Base-by-base conservation (phyloP, 2,888 invertebrate genomes). In the Aporophyla lueneburgensis region DNA sequence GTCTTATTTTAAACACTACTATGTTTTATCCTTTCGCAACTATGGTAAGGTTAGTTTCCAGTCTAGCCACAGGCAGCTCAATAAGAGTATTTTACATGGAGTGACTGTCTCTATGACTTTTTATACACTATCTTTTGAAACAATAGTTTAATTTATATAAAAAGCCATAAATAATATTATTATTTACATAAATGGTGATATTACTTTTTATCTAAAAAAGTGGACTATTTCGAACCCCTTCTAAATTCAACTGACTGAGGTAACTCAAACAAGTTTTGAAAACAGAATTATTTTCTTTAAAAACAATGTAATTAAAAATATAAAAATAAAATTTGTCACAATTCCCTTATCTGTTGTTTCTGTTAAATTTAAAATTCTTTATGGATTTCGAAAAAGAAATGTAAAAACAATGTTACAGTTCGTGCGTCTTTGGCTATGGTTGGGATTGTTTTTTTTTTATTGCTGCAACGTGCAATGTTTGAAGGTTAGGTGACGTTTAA, bases 311-410 rank as follows among this genome's bases (percentile, higher is more conserved):
- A 54, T 56, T 66, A 2, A 51, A 68, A 54, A 49, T 65, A 68
- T 67, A n/a, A 63, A 74, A 79, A 81, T 5, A 54, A 33, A 56
- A 80, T 74, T 27, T 0, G 59, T 54, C 16, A 74, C 49, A 5
- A 5, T 19, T 14, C 0, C 2, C 19, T 12, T 72, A 66, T 80
- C 74, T 27, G 0, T 24, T 33, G 53, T 61, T 78, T 76, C 49
- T 65, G 33, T 27, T 65, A 7, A 49, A 74, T 49, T 43, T 40
- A 4, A 0, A 33, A 6, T 27, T 46, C n/a, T 61, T 65, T 80
- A 71, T 27, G 54, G 40, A 21, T 40, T 54, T 59, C 0, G 0
- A 10, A 56, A 40, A 40, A 43, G 10, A 1, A 24, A 53, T 0
- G 27, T 27, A 1, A 5, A 74, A 74, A 80, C 59, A 81, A 16